A percentile compares a stretch with the other conserved stretches of the same genome.
phyloP scores from a whole-genome alignment of 2,797 vertebrate species.

The Lepidocolaptes lacrymiger region DNA sequence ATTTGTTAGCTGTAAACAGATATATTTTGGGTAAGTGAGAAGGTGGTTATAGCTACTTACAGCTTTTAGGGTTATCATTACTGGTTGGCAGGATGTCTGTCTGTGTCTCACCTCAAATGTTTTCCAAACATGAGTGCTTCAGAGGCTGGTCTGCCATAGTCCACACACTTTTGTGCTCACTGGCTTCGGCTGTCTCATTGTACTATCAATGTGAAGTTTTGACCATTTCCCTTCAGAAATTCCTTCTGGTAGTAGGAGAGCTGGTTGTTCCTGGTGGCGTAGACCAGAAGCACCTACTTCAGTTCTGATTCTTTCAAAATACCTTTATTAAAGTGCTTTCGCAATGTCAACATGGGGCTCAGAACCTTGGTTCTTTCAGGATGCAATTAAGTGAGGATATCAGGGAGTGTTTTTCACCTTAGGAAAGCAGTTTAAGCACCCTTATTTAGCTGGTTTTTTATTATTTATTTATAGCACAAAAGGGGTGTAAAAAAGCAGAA shows the following conservation, averaged over 20 bases:
- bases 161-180: not conserved
- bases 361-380: not conserved
- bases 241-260: not conserved
- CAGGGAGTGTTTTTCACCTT: not conserved
- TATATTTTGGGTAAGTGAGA: not conserved
- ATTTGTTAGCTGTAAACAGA: not conserved
- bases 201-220: not conserved
- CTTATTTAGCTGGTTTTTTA: not conserved
- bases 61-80: not conserved
- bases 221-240: not conserved
- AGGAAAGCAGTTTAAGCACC: not conserved
- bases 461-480: not conserved
- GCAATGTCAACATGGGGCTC: not conserved
- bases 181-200: not conserved
- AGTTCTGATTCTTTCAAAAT: not conserved
- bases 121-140: not conserved
- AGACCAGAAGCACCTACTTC: not conserved
- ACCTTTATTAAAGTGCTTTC: not conserved
- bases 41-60: not conserved
- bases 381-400: not conserved
- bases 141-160: not conserved
- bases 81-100: not conserved
- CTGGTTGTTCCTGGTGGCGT: not conserved
- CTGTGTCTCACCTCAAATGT: not conserved
- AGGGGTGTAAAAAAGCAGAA: rapidly evolving